Conservation (phyloP, 2,888 invertebrate species). For the Himalopsyche japonica region DNA sequence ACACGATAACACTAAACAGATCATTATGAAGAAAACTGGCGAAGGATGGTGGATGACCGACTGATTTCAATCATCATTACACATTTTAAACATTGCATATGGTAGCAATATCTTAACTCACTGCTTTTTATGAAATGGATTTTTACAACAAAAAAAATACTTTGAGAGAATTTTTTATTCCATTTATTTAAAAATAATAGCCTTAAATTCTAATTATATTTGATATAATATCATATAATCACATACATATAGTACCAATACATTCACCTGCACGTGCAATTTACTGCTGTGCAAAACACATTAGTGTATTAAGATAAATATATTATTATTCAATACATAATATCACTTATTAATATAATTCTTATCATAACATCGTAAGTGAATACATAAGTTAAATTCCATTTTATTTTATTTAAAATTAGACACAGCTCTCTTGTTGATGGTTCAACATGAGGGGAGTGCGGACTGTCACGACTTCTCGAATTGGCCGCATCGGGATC, state of each 20-base stretch:
- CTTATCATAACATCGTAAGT: neutral
- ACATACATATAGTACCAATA: neutral
- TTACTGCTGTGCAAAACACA: neutral
- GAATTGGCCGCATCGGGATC: slow-evolving; percentile 42
- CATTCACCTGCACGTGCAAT: neutral
- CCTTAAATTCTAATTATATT: neutral
- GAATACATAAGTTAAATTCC: neutral
- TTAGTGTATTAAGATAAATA: neutral
- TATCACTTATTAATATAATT: neutral
- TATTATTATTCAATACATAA: neutral
- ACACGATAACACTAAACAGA: too few species aligned
- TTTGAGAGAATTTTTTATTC: neutral
- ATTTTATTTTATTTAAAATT: slow-evolving; percentile 44
- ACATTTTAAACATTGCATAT: too few species aligned
- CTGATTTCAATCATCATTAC: too few species aligned
- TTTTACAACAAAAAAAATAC: too few species aligned
- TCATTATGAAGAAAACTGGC: too few species aligned
- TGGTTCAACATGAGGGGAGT: slow-evolving; percentile 67
- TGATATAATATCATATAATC: neutral
- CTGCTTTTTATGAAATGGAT: too few species aligned
- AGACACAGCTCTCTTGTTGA: slow-evolving; percentile 71
- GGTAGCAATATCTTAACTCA: too few species aligned
- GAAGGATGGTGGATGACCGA: too few species aligned
- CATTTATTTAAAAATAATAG: neutral
- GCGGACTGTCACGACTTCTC: slow-evolving; percentile 70